phyloP scores from a whole-genome alignment of 2,888 invertebrate genomes.

The Agapetus fuscipes region DNA sequence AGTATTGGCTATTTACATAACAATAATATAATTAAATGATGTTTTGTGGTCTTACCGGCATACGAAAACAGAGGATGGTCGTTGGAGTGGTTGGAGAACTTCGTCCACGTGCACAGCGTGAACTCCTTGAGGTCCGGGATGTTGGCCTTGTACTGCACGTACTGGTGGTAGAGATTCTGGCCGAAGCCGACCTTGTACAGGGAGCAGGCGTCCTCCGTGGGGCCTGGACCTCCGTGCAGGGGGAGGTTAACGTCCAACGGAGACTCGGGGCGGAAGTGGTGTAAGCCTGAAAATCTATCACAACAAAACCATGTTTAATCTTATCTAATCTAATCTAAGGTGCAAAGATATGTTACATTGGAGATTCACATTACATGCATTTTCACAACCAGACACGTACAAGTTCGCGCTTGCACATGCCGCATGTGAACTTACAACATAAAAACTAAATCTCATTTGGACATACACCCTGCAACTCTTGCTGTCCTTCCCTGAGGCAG shows the following conservation, averaged over 20 bases:
- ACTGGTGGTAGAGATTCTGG: slow-evolving; percentile 60
- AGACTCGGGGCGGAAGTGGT: slow-evolving; percentile 3
- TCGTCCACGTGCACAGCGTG: slow-evolving; percentile 74
- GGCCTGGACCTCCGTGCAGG: no score
- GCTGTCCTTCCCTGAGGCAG: no score
- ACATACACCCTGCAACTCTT: no score
- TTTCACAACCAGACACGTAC: no score
- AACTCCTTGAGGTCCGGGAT: slow-evolving; percentile 73
- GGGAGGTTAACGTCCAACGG: slow-evolving; percentile 1
- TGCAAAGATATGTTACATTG: no score
- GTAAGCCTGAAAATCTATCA: slow-evolving; percentile 1
- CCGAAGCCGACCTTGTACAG: slow-evolving; percentile 60
- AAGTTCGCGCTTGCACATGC: no score
- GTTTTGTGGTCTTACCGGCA: slow-evolving; percentile 49
- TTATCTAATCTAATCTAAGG: no score
- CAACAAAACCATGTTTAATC: no score
- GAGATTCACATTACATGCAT: no score
- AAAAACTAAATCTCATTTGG: no score
- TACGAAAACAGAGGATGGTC: slow-evolving; percentile 80
- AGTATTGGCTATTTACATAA: background rate
- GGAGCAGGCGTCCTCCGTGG: slow-evolving; percentile 50
- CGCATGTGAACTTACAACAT: no score
- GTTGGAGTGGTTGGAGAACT: slow-evolving; percentile 71
- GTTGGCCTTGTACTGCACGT: slow-evolving; percentile 61
- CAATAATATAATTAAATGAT: background rate